Evolutionary conservation across 2,797 vertebrate species (phyloP).

Genomic region (Pristis pectinata): DNA sequence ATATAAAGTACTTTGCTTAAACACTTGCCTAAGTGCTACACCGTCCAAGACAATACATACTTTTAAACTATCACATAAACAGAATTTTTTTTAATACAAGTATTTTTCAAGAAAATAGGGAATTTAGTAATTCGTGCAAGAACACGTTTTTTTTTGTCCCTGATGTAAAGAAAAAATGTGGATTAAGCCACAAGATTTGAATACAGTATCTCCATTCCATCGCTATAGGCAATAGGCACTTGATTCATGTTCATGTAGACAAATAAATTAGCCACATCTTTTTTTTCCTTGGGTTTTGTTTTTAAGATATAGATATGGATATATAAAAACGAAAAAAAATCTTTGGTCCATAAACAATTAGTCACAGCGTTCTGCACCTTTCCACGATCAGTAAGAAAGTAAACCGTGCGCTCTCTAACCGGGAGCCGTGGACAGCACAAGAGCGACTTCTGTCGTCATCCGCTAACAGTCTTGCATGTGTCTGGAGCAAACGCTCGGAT

Average conservation of each 20-base stretch:
- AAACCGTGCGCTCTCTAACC: constrained; percentile 55
- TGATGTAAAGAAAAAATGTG: constrained; percentile 64
- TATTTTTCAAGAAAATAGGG: constrained; percentile 62
- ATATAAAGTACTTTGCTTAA: constrained; percentile 61
- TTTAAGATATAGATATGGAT: constrained; percentile 51
- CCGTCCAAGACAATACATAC: constrained; percentile 56
- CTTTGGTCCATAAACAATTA: constrained; percentile 93
- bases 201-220: constrained; percentile 57
- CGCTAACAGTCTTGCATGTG: constrained; percentile 51
- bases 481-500: constrained; percentile 52
- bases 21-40: constrained; percentile 64
- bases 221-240: constrained; percentile 87
- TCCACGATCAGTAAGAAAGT: constrained; percentile 59
- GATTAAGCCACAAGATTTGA: constrained; percentile 67
- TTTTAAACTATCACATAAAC: constrained; percentile 56
- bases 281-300: constrained; percentile 42
- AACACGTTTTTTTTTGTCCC: constrained; percentile 73
- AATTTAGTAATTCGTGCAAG: constrained; percentile 72
- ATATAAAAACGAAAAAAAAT: constrained; percentile 61
- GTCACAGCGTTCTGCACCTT: constrained; percentile 56
- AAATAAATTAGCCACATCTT: constrained; percentile 56
- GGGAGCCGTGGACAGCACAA: constrained; percentile 45
- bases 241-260: constrained; percentile 77
- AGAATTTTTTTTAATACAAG: constrained; percentile 58
- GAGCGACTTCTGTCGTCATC: constrained; percentile 43